phyloP scores from a whole-genome alignment of 2,113 vertebrate species.

The Pangasianodon gigas region DNA sequence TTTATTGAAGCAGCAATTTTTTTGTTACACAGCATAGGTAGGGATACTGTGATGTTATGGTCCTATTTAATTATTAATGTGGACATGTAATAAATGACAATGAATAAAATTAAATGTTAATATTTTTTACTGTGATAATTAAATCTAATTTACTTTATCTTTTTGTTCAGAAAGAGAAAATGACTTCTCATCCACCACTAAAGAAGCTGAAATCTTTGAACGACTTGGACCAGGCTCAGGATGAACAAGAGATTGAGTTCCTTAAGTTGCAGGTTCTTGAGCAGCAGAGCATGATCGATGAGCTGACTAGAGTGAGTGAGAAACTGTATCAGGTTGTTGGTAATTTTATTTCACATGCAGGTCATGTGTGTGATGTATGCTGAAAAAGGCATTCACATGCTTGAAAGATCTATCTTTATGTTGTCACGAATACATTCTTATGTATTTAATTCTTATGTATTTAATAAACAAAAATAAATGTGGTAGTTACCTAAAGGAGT shows the following conservation, averaged over 20 bases:
- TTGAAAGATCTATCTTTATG: background rate
- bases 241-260: slow-evolving; percentile 97
- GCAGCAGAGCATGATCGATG: slow-evolving; percentile 87
- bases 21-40: background rate
- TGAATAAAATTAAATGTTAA: background rate
- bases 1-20: background rate
- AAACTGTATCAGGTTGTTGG: background rate
- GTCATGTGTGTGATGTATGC: background rate
- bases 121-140: background rate
- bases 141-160: background rate
- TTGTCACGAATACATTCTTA: too few species aligned
- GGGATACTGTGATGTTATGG: background rate
- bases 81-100: background rate
- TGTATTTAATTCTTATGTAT: too few species aligned
- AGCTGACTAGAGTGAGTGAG: slow-evolving; percentile 72
- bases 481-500: too few species aligned
- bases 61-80: background rate
- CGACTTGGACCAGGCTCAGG: slow-evolving; percentile 94
- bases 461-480: too few species aligned
- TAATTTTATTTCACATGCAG: background rate
- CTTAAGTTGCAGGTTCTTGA: slow-evolving; percentile 97
- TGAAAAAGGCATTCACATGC: background rate
- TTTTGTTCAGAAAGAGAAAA: slow-evolving; percentile 88
- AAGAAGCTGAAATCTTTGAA: slow-evolving; percentile 97
- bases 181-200: slow-evolving; percentile 88